Evolutionary conservation across 2,113 vertebrate genomes (phyloP).

Genomic region (Mobula birostris): DNA sequence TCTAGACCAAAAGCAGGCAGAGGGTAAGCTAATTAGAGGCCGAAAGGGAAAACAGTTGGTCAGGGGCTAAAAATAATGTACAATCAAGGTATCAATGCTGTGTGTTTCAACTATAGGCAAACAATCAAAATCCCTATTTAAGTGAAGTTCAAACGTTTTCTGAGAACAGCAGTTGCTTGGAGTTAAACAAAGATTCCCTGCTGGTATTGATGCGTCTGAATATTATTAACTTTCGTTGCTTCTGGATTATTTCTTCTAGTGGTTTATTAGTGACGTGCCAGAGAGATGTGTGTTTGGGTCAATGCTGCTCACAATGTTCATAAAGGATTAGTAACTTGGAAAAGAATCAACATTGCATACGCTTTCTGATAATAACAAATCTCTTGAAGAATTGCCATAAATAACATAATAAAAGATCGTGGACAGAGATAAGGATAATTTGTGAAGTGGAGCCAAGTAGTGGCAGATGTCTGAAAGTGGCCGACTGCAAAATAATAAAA

Average conservation of each 20-base stretch:
- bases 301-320: background rate
- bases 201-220: background rate
- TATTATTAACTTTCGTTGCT: background rate
- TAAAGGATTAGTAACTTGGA: background rate
- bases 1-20: background rate
- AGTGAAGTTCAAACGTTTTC: background rate
- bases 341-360: background rate
- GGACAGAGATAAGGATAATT: background rate
- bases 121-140: background rate
- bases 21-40: too few relatives aligned
- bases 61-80: background rate
- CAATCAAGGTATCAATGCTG: background rate
- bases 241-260: background rate
- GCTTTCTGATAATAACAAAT: background rate
- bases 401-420: background rate
- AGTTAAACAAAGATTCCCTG: background rate
- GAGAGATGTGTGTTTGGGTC: background rate
- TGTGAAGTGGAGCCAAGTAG: background rate
- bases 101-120: background rate
- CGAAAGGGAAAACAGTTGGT: too few relatives aligned
- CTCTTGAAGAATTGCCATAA: background rate
- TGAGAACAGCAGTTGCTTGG: background rate
- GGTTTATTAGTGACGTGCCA: background rate
- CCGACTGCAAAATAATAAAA: background rate
- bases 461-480: background rate